phyloP scores from a whole-genome alignment of 1,140 invertebrate genomes.

The Heliconius himera region DNA sequence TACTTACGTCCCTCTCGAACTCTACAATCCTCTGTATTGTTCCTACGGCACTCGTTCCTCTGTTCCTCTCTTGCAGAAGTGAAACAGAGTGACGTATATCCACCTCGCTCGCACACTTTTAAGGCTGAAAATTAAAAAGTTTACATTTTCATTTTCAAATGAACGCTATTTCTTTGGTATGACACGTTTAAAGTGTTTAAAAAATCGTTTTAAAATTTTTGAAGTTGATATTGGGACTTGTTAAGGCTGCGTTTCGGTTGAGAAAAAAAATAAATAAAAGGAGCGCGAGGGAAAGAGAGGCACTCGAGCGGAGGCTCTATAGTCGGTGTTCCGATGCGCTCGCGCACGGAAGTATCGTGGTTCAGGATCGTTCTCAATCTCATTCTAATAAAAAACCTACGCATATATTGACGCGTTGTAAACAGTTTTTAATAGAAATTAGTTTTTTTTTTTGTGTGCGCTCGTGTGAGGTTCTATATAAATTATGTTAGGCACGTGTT shows the following conservation, averaged over 20 bases:
- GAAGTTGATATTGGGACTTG: constrained; percentile 51
- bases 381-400: constrained; percentile 79
- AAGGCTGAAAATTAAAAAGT: constrained; percentile 54
- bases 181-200: constrained; percentile 63
- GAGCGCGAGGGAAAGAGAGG: constrained; percentile 74
- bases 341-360: constrained; percentile 75
- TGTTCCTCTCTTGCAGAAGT: constrained; percentile 68
- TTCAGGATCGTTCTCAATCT: constrained; percentile 76
- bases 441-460: constrained; percentile 54
- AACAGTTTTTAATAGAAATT: constrained; percentile 60
- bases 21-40: constrained; percentile 63
- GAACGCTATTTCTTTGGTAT: constrained; percentile 60
- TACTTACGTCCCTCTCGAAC: constrained; percentile 73
- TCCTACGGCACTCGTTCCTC: constrained; percentile 55
- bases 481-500: constrained; percentile 74
- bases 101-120: constrained; percentile 52
- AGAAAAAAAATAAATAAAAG: constrained; percentile 64
- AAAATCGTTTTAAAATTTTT: constrained; percentile 58
- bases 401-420: constrained; percentile 71
- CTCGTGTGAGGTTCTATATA: constrained; percentile 63
- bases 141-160: constrained; percentile 50
- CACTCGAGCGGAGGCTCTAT: constrained; percentile 65
- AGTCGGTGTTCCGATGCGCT: constrained; percentile 76
- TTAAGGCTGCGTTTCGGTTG: constrained; percentile 63
- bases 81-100: constrained; percentile 40